phyloP scores from a whole-genome alignment of 2,888 invertebrate genomes.

The Amphipoea oculea region DNA sequence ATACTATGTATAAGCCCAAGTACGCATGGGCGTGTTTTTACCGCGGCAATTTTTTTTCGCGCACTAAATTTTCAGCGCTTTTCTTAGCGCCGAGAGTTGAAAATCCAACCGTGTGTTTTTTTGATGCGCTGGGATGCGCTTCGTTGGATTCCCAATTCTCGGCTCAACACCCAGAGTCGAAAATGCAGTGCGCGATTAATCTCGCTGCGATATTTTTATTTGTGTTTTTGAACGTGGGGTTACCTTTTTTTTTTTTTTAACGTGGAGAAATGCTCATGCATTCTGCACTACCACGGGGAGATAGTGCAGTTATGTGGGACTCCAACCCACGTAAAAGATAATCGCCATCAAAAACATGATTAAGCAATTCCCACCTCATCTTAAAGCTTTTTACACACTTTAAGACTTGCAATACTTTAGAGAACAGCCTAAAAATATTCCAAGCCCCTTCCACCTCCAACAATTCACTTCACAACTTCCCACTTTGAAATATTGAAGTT shows the following conservation, averaged over 20 bases:
- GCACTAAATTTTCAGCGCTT: too few species aligned
- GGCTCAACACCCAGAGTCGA: background rate
- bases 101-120: too few species aligned
- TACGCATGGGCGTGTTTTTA: too few species aligned
- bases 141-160: background rate
- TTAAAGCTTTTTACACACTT: constrained; percentile 32
- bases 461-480: constrained; percentile 69
- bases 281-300: too few species aligned
- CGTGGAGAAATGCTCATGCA: too few species aligned
- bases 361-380: constrained; percentile 33
- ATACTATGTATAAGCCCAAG: too few species aligned
- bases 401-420: constrained; percentile 36
- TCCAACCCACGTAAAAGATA: background rate
- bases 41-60: too few species aligned
- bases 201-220: background rate
- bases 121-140: too few species aligned
- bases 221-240: background rate
- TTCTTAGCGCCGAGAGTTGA: too few species aligned
- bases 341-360: constrained; percentile 29
- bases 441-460: constrained; percentile 38
- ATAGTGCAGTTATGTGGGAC: too few species aligned
- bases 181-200: background rate
- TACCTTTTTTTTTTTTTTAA: too few species aligned
- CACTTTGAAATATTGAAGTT: constrained; percentile 70
- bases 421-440: constrained; percentile 52